phyloP scores from a whole-genome alignment of 2,113 vertebrate genomes.

The Calypte anna region DNA sequence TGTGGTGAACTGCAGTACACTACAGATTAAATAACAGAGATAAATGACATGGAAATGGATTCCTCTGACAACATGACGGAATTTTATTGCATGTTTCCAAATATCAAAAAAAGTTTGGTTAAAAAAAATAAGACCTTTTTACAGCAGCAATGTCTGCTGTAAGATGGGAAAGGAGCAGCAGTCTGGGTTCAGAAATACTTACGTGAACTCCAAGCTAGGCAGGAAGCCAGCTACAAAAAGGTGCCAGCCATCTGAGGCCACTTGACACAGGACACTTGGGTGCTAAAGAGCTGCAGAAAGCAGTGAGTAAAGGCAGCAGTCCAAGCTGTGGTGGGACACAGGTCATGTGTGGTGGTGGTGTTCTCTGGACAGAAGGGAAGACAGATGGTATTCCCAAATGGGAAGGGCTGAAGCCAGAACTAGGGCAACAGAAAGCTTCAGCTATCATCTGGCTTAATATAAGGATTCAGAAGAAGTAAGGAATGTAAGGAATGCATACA shows the following conservation, averaged over 20 bases:
- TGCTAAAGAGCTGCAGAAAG: neutral
- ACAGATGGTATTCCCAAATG: slow-evolving; percentile 66
- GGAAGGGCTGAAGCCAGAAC: slow-evolving; percentile 32
- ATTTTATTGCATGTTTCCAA: neutral
- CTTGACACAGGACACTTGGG: slow-evolving; percentile 35
- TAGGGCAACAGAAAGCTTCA: neutral
- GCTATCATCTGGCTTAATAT: slow-evolving; percentile 21
- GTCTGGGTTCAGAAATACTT: slow-evolving; percentile 31
- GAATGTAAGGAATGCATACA: neutral
- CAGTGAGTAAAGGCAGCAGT: neutral
- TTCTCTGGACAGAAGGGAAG: slow-evolving; percentile 51
- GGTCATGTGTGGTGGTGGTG: neutral
- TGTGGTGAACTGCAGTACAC: neutral
- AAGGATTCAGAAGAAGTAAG: neutral
- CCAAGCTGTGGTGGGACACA: neutral
- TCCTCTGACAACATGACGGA: neutral
- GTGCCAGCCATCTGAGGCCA: slow-evolving; percentile 50
- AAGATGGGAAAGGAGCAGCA: neutral
- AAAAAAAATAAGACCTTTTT: neutral
- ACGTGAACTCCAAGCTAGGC: slow-evolving; percentile 35
- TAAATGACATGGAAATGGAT: slow-evolving; percentile 26
- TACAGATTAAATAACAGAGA: neutral
- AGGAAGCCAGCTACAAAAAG: slow-evolving; percentile 54
- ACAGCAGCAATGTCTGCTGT: neutral
- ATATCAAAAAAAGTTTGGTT: neutral